Base-by-base conservation (phyloP, 1,140 invertebrate species). In the Micrasema longulum region DNA sequence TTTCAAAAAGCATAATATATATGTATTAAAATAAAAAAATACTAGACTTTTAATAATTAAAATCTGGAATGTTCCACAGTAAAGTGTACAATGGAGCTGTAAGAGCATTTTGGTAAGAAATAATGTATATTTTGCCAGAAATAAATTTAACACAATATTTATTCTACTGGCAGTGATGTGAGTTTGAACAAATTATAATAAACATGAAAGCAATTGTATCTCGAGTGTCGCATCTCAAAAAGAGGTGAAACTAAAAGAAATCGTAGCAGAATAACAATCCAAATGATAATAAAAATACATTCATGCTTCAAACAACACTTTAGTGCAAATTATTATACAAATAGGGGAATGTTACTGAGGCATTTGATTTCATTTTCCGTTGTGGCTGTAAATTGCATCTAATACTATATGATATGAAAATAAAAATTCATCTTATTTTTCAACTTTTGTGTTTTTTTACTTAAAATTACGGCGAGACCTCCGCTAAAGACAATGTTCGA, bases 251-350 rank as follows among this genome's bases (percentile, higher is more conserved):
- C 41, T 47, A 63, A 63, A 66, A 53, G 64, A 57, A 63, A 45
- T 63, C 47, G 18, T 47, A 45, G 47, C 43, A 53, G 26, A 55
- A n/a, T 48, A 74, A 74, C 67, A 70, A 57, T 69, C 52, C 31
- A 71, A 71, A 69, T 63, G 62, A 47, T 71, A 66, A 55, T 45
- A 60, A 69, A 70, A 70, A 70, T 69, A 71, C 69, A 75, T 50
- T 60, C 74, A 75, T 75, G 74, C 74, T 71, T 57, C 66, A 50
- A 72, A 75, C 69, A 75, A 75, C 70, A 69, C 74, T 53, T 65
- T 50, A 66, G 74, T 69, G 70, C 70, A 45, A 64, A 65, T 36
- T 71, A 69, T 72, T 62, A 64, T 72, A 75, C 38, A 72, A 26
- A 69, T 53, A 65, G 71, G 62, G 69, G 70, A 75, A 75, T 75